Evolutionary conservation across 2,888 invertebrate species (phyloP).

Genomic region (Podabrus alpinus): DNA sequence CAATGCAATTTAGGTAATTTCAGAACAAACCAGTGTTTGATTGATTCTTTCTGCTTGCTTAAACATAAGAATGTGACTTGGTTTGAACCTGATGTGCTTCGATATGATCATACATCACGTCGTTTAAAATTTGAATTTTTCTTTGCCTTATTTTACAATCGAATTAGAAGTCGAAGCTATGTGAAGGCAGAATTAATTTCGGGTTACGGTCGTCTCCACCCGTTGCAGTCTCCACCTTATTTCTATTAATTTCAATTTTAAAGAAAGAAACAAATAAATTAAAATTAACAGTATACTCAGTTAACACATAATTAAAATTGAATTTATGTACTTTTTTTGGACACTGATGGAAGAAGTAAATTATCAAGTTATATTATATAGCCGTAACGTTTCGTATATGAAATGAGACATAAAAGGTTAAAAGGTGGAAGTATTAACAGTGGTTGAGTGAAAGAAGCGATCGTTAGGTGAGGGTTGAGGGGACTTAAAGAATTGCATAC

Average conservation of each 20-base stretch:
- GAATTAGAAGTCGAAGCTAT: neutral
- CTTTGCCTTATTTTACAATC: neutral
- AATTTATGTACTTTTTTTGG: neutral
- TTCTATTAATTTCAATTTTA: neutral
- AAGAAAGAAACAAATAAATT: neutral
- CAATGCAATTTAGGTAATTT: slow-evolving; percentile 22
- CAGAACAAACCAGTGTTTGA: slow-evolving; percentile 13
- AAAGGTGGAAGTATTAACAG: slow-evolving; percentile 21
- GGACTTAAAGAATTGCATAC: slow-evolving; percentile 9
- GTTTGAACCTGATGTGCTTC: neutral
- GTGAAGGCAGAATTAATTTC: neutral
- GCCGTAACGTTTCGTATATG: slow-evolving; percentile 4
- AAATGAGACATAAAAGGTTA: slow-evolving; percentile 18
- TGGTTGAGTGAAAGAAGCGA: slow-evolving; percentile 16
- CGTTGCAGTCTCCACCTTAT: neutral
- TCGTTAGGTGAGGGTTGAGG: slow-evolving; percentile 10
- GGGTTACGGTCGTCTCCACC: neutral
- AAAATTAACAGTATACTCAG: neutral
- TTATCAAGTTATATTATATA: neutral
- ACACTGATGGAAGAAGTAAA: neutral
- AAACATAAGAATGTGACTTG: slow-evolving; percentile 2
- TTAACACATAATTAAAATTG: neutral
- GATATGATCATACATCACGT: neutral
- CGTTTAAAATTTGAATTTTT: neutral
- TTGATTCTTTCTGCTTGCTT: slow-evolving; percentile 23